Conservation (phyloP, 2,888 invertebrate species). For the Sclerodermus sp. region DNA sequence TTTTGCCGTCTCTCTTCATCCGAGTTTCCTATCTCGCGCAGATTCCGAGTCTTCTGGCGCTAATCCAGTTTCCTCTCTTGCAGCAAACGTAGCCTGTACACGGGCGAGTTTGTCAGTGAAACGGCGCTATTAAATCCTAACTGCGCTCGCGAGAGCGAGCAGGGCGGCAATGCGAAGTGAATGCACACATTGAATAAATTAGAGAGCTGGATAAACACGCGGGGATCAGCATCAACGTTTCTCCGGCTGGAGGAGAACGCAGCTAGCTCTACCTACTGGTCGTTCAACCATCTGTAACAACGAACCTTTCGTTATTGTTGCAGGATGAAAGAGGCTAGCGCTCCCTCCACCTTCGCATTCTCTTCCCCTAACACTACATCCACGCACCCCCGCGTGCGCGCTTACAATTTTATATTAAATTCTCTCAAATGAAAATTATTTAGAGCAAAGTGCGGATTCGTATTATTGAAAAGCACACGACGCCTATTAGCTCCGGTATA, state of each 20-base stretch:
- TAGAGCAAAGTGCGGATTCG: too few relatives aligned
- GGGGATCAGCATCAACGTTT: constrained; percentile 27
- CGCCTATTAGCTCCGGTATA: too few relatives aligned
- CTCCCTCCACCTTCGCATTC: not conserved
- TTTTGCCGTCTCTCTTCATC: not conserved
- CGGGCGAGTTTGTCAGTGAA: constrained; percentile 44
- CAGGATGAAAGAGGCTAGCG: constrained; percentile 24
- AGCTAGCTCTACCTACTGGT: constrained; percentile 8
- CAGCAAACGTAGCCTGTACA: constrained; percentile 28
- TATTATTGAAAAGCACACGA: too few relatives aligned
- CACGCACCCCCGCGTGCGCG: too few relatives aligned
- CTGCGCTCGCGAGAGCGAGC: constrained; percentile 35
- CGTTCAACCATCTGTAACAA: constrained; percentile 15
- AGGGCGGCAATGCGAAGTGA: constrained; percentile 40
- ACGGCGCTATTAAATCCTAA: constrained; percentile 46
- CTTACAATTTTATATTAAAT: too few relatives aligned
- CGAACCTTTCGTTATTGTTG: constrained; percentile 27
- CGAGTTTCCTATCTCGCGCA: constrained; percentile 20
- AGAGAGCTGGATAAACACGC: constrained; percentile 44
- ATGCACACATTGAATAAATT: constrained; percentile 51
- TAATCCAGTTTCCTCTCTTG: constrained; percentile 40
- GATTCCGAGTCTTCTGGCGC: constrained; percentile 36
- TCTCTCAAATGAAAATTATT: too few relatives aligned
- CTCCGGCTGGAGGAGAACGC: not conserved
- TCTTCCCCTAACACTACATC: too few relatives aligned